A percentile compares a stretch with the other conserved stretches of the same genome.
Conservation (phyloP, 64 coral and sea anemone genomes). For the Porites australiensis region DNA sequence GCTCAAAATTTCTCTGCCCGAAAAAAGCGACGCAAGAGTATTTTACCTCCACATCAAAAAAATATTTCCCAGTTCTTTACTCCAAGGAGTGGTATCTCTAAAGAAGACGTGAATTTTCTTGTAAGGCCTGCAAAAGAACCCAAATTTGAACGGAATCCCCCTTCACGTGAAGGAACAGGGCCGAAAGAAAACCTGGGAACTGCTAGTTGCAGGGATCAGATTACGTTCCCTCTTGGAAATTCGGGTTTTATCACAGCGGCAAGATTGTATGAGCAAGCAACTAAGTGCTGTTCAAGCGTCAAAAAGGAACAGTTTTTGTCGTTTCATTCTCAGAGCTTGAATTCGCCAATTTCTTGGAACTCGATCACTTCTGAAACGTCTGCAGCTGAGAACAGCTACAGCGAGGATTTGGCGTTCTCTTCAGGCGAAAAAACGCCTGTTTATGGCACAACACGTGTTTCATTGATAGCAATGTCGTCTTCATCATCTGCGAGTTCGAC, state of each 20-base stretch:
- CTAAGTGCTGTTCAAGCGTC: neutral
- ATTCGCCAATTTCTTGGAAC: neutral
- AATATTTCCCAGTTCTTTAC: slow-evolving; percentile 46
- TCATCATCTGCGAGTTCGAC: neutral
- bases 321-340: neutral
- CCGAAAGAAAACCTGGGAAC: neutral
- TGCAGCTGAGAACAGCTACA: neutral
- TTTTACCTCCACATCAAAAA: slow-evolving; percentile 1
- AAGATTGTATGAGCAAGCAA: neutral
- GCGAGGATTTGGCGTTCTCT: neutral
- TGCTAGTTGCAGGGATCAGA: neutral
- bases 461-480: neutral
- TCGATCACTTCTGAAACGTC: neutral
- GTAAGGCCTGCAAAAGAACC: neutral
- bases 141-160: neutral
- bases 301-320: neutral
- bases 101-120: slow-evolving; percentile 60
- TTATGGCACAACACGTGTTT: neutral
- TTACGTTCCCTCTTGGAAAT: neutral
- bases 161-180: neutral
- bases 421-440: neutral
- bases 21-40: slow-evolving; percentile 4
- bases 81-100: slow-evolving; percentile 59
- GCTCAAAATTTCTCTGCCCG: neutral
- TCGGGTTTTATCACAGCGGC: slow-evolving; percentile 15